phyloP scores from a whole-genome alignment of 1,140 invertebrate genomes.

The Nasonia longicornis region DNA sequence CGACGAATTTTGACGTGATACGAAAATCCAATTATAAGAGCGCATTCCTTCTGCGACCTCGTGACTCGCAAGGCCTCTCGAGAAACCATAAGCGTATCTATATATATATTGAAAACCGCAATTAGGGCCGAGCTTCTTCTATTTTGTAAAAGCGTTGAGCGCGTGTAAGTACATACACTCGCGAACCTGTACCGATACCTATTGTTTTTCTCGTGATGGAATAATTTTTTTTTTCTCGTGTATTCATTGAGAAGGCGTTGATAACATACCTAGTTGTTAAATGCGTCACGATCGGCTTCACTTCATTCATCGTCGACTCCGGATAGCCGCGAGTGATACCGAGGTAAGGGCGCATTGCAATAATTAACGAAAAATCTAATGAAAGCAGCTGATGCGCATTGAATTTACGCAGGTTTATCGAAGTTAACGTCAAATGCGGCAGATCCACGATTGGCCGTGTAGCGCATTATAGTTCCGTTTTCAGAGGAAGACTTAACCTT shows the following conservation, averaged over 20 bases:
- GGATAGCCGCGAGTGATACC: background rate
- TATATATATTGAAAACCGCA: background rate
- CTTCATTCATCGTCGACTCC: background rate
- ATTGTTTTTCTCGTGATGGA: background rate
- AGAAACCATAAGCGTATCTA: background rate
- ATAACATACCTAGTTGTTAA: conserved; percentile 3
- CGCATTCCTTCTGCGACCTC: background rate
- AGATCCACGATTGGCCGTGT: background rate
- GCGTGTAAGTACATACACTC: too few species aligned
- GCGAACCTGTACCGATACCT: background rate
- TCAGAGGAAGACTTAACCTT: conserved; percentile 33
- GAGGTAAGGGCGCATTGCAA: background rate
- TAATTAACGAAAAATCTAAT: background rate
- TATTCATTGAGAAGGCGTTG: background rate
- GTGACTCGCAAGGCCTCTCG: background rate
- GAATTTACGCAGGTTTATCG: background rate
- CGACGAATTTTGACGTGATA: background rate
- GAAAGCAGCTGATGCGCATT: background rate
- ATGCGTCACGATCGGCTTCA: background rate
- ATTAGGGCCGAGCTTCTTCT: too few species aligned
- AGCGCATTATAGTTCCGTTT: background rate
- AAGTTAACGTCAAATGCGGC: background rate
- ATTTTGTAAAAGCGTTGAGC: too few species aligned
- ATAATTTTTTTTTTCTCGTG: background rate
- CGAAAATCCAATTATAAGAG: background rate